Base-by-base conservation (phyloP, 2,797 vertebrate species). In the Chrysocyon brachyurus region DNA sequence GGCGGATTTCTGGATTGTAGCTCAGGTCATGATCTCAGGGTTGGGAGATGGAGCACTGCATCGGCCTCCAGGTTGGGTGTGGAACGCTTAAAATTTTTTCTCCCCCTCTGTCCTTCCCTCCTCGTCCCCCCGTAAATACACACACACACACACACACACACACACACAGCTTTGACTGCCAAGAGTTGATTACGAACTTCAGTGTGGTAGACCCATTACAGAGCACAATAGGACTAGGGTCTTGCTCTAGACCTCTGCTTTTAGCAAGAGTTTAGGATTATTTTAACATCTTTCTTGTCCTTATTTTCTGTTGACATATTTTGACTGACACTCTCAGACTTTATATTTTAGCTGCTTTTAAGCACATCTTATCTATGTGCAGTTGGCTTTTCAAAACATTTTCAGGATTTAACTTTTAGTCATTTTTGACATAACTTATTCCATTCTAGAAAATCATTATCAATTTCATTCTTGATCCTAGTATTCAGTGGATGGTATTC, bases 331-430 rank as follows among this genome's bases (percentile, higher is more conserved):
- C n/a, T n/a, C 54, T 77, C 33, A 33, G 16, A 90, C 36, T 83
- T 91, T 75, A 33, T 88, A 73, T 91, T 89, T 84, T 54, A 78
- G 61, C 52, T 96, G 19, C 64, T 73, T 90, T 78, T 78, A 91
- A 92, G 19, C 28, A 52, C 49, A 77, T 83, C 31, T 87, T 92
- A 61, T 28, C 28, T 36, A 3, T 64, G 31, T 92, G 57, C 26
- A 78, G 11, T 93, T 73, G 54, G 3, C 22, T 92, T 94, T 97
- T 87, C 57, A 94, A 68, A 77, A 83, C 40, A 91, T 66, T 46
- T n/a, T 61, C 49, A 93, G 46, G 24, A 84, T 86, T 84, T 72
- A 90, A 86, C 24, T 64, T 33, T 90, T 79, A 90, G 63, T 92
- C 31, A 54, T 83, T 46, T 68, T 89, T 68, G 70, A 79, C 73